Evolutionary conservation across 2,888 invertebrate genomes (phyloP).

Genomic region (Drosophila picticornis): DNA sequence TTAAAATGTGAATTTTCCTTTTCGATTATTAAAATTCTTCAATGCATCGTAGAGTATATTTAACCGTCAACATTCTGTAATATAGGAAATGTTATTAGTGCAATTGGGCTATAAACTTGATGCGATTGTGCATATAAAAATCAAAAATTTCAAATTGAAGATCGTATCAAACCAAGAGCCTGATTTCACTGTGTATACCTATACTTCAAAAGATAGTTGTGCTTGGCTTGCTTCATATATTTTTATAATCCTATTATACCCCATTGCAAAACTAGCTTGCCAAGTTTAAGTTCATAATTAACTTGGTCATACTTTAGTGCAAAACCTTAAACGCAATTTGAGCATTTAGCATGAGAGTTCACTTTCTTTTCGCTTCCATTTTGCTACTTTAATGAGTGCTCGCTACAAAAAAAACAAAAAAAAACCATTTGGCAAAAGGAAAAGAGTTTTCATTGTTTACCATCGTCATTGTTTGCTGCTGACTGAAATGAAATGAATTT

Average conservation of each 20-base stretch:
- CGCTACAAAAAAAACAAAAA: neutral
- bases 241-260: neutral
- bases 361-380: conserved; percentile 38
- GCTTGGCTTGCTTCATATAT: neutral
- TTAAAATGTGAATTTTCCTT: neutral
- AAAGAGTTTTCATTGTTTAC: conserved; percentile 23
- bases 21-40: neutral
- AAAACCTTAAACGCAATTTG: neutral
- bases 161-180: neutral
- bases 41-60: neutral
- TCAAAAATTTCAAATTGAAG: neutral
- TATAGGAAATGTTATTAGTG: neutral
- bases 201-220: neutral
- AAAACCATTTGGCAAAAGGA: conserved; percentile 8
- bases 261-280: no score
- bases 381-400: conserved; percentile 15
- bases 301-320: conserved; percentile 14
- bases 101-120: neutral
- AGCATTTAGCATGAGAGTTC: conserved; percentile 29
- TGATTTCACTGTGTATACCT: neutral
- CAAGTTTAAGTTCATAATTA: neutral
- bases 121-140: neutral
- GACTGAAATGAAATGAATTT: conserved; percentile 49
- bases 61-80: neutral
- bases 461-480: conserved; percentile 10